Evolutionary conservation across 2,888 invertebrate species (phyloP).

Genomic region (Eretmocerus hayati): DNA sequence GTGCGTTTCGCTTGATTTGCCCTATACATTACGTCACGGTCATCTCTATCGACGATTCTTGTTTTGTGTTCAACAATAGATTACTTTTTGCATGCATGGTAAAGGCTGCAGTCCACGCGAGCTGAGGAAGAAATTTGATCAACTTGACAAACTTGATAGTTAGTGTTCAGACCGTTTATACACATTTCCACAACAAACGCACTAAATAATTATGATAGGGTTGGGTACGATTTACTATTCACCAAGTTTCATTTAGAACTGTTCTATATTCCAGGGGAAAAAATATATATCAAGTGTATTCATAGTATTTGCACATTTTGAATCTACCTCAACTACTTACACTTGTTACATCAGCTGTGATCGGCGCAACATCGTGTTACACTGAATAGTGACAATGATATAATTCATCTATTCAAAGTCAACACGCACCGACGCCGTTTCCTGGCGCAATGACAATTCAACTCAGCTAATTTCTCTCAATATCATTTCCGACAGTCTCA

Average conservation of each 20-base stretch:
- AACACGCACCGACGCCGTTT: slow-evolving; percentile 12
- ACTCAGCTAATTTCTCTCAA: slow-evolving; percentile 20
- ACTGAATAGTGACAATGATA: slow-evolving; percentile 17
- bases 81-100: no score
- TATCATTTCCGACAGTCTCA: slow-evolving; percentile 21
- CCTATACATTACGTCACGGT: no score
- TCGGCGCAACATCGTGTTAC: slow-evolving; percentile 19
- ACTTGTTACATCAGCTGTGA: slow-evolving; percentile 21
- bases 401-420: slow-evolving; percentile 14
- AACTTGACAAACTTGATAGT: no score
- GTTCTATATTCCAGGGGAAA: slow-evolving; percentile 24
- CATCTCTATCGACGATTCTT: no score
- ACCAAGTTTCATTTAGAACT: slow-evolving; percentile 13
- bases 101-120: no score
- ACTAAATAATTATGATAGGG: no score
- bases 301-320: slow-evolving; percentile 18
- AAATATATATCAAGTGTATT: slow-evolving; percentile 21
- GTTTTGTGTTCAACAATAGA: no score
- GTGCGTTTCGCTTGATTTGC: no score
- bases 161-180: no score
- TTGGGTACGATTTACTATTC: no score
- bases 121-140: no score
- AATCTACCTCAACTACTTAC: slow-evolving; percentile 20
- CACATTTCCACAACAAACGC: no score
- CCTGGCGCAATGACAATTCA: slow-evolving; percentile 4